These are phyloP conservation scores for Eira barbara DNA, from an alignment of 2,113 vertebrate species.

Conservation along the genomic window DNA sequence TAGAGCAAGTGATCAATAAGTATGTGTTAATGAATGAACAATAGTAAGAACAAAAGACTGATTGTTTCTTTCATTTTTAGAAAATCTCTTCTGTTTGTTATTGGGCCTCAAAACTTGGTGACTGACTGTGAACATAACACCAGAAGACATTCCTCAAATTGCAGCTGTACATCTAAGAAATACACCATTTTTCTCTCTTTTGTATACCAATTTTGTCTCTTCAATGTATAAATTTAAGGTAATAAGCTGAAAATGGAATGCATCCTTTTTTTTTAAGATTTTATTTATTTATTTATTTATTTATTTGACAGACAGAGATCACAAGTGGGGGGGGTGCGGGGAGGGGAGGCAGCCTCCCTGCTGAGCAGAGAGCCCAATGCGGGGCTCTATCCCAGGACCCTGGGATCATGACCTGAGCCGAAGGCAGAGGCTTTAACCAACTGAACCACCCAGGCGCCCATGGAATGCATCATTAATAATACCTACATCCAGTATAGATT, in stretches of 20 bases:
- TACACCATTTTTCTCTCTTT: not conserved
- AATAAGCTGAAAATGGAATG: slow-evolving; percentile 6
- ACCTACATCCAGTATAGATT: not conserved
- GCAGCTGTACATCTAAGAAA: not conserved
- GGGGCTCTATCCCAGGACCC: too few relatives aligned
- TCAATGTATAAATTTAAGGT: slow-evolving; percentile 16
- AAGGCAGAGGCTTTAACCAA: too few relatives aligned
- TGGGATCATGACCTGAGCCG: too few relatives aligned
- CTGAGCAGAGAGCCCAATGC: too few relatives aligned
- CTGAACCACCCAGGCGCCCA: too few relatives aligned
- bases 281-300: too few relatives aligned
- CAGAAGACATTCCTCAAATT: not conserved
- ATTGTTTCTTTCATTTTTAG: slow-evolving; percentile 8
- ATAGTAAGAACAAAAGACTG: not conserved
- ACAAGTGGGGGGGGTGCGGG: too few relatives aligned
- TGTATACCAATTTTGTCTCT: not conserved
- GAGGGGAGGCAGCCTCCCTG: too few relatives aligned
- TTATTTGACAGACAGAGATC: too few relatives aligned
- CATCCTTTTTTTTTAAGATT: not conserved
- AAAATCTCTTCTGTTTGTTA: not conserved
- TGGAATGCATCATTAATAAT: not conserved
- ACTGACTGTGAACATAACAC: not conserved
- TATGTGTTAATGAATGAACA: not conserved
- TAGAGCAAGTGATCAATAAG: not conserved
- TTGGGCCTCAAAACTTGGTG: not conserved